phyloP scores from a whole-genome alignment of 1,140 invertebrate genomes.

The Drosophila mauritiana region DNA sequence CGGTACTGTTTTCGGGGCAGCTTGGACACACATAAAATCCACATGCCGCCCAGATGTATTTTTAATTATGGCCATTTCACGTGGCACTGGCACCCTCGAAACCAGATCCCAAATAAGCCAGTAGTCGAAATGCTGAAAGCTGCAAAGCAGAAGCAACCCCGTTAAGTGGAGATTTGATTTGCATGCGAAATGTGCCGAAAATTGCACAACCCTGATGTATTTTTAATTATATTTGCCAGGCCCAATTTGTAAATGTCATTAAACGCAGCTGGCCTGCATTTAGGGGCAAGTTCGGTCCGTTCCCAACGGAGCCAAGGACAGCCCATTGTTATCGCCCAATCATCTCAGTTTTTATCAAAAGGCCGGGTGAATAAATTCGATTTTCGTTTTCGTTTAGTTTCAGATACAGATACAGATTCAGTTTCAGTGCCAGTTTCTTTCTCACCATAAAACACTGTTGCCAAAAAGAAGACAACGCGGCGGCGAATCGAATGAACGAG shows the following conservation, averaged over 20 bases:
- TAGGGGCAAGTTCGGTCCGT: constrained; percentile 48
- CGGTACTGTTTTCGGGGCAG: constrained; percentile 41
- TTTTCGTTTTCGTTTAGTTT: constrained; percentile 50
- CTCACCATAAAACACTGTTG: constrained; percentile 71
- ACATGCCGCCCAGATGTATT: constrained; percentile 75
- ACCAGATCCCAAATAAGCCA: not conserved
- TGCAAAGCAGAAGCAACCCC: constrained; percentile 31
- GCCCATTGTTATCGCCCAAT: constrained; percentile 60
- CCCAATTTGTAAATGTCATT: constrained; percentile 62
- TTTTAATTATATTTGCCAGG: constrained; percentile 71
- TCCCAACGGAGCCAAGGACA: constrained; percentile 60
- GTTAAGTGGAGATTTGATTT: constrained; percentile 60
- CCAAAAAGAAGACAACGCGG: constrained; percentile 22
- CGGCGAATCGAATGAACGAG: constrained; percentile 29
- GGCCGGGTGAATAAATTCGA: constrained; percentile 55
- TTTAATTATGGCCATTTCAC: constrained; percentile 76
- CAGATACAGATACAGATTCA: not conserved
- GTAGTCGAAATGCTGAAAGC: not conserved
- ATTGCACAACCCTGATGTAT: constrained; percentile 68
- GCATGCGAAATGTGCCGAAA: constrained; percentile 53
- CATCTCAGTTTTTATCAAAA: constrained; percentile 58
- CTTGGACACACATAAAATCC: constrained; percentile 60
- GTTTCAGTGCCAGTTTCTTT: constrained; percentile 38
- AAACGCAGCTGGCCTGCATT: constrained; percentile 54
- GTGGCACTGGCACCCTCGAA: constrained; percentile 34